Evolutionary conservation across 1,140 invertebrate species (phyloP).

Genomic region (Ceratitis capitata): DNA sequence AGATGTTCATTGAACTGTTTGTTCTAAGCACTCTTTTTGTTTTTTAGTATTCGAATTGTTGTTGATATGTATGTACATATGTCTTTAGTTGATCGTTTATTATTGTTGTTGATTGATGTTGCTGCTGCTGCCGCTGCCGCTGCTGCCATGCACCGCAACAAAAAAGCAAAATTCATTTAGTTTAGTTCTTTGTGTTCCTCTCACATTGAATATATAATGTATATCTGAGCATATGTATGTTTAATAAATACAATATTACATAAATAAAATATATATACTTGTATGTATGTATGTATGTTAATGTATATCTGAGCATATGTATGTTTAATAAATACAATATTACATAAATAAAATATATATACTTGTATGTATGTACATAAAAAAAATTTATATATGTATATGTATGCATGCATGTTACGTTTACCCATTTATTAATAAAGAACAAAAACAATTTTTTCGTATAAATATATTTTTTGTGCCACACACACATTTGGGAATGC

Average conservation of each 20-base stretch:
- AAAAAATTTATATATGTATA: not conserved
- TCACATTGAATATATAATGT: not conserved
- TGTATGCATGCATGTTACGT: not conserved
- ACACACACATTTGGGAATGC: constrained; percentile 73
- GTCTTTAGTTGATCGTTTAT: not conserved
- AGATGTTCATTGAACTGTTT: too few relatives aligned
- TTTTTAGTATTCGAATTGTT: constrained; percentile 40
- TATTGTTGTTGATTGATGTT: not conserved
- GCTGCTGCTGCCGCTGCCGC: not conserved
- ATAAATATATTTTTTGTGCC: not conserved
- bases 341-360: not conserved
- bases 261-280: not conserved
- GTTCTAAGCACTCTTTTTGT: not conserved
- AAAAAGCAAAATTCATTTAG: not conserved
- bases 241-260: not conserved
- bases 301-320: not conserved
- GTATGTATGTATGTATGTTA: not conserved
- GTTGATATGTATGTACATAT: constrained; percentile 21
- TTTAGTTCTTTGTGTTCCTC: constrained; percentile 39
- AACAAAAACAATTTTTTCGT: constrained; percentile 2
- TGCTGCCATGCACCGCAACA: not conserved
- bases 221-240: not conserved
- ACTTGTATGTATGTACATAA: not conserved
- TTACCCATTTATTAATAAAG: not conserved
- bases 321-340: not conserved